Evolutionary conservation across 2,888 invertebrate genomes (phyloP), one percentile per base, ranked within the genome.

Genomic region (Ormyrus labotus): DNA sequence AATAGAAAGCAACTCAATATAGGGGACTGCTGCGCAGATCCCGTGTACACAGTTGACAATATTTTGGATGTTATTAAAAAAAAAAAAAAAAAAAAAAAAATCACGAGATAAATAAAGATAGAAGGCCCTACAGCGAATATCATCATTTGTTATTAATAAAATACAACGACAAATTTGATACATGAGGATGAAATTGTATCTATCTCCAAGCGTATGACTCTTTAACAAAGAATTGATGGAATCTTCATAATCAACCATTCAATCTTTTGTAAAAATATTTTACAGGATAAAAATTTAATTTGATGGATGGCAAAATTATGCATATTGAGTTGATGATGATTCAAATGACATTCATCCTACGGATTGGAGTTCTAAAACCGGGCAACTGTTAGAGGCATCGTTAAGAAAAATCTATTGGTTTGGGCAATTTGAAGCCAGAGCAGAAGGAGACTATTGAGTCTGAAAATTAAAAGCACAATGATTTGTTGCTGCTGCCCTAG

Each of bases 261-360:
- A 13, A 48, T 11, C 0, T 13, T 8, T 19, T 47, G 55, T n/a
- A 69, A 19, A 50, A 57, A 50, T 63, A 7, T 64, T 65, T 45
- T 51, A 8, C 71, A 89, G 89, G 87, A 81, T 91, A 50, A 90
- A 90, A 84, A 93, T 98, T 73, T 94, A 96, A 87, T 96, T 96
- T 91, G 98, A 98, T 90, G 97, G 97, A 13, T 98, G 98, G 97
- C 95, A 94, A 85, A 93, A 94, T 84, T 95, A 97, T 88, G 94
- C 96, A 83, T 96, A 95, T 90, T 97, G 97, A 97, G 92, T 97
- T 79, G 97, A 98, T 87, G 98, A 98, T 90, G 97, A 98, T 91
- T 95, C 94, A 84, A 94, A 96, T 0, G 97, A 98, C 90, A 93
- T 98, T 86, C 97, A 98, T 92, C 98, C 98, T 0, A 94, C 96